Evolutionary conservation across 2,888 invertebrate genomes (phyloP).

Genomic region (Eremobia ochroleuca): DNA sequence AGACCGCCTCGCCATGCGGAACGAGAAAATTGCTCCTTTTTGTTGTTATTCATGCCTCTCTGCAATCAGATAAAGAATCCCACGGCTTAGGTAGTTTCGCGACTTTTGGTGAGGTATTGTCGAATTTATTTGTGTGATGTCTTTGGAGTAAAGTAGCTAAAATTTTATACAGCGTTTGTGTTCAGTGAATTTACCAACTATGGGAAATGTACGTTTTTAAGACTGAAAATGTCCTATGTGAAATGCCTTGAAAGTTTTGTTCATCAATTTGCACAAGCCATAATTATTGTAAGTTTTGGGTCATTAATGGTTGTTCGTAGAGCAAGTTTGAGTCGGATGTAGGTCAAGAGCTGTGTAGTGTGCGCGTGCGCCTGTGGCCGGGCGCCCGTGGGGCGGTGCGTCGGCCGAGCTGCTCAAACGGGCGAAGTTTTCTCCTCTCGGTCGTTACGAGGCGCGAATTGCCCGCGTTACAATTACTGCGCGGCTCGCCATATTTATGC

Average conservation of each 20-base stretch:
- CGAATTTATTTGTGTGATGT: slow-evolving; percentile 55
- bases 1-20: slow-evolving; percentile 70
- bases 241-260: slow-evolving; percentile 20
- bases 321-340: slow-evolving; percentile 40
- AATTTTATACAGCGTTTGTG: slow-evolving; percentile 10
- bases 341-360: slow-evolving; percentile 47
- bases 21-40: slow-evolving; percentile 75
- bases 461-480: slow-evolving; percentile 90
- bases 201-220: slow-evolving; percentile 1
- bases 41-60: slow-evolving; percentile 73
- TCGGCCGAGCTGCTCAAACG: slow-evolving; percentile 82
- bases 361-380: slow-evolving; percentile 61
- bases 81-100: slow-evolving; percentile 66
- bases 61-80: slow-evolving; percentile 73
- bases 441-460: slow-evolving; percentile 91
- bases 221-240: slow-evolving; percentile 19
- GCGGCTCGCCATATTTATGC: slow-evolving; percentile 90
- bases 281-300: slow-evolving; percentile 51
- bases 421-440: slow-evolving; percentile 88
- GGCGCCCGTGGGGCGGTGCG: slow-evolving; percentile 61
- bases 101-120: slow-evolving; percentile 52
- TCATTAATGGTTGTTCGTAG: slow-evolving; percentile 44
- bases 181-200: slow-evolving; percentile 20
- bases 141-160: slow-evolving; percentile 39
- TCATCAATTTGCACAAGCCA: slow-evolving; percentile 35